Evolutionary conservation across 2,113 vertebrate genomes (phyloP).

Genomic region (Paratilapia polleni): DNA sequence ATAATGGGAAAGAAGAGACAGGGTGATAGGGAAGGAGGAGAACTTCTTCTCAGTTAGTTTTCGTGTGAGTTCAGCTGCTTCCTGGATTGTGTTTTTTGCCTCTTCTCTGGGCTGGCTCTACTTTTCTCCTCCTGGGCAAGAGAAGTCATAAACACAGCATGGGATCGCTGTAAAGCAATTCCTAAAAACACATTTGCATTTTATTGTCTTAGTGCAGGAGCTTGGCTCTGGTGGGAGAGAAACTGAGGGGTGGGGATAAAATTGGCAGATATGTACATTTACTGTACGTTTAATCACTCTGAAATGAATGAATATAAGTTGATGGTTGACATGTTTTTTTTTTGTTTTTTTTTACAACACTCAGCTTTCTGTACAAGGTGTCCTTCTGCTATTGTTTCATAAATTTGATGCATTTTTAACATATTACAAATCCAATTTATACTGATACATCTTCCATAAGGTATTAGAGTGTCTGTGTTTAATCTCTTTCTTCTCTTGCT

Average conservation of each 20-base stretch:
- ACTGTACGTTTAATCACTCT: slow-evolving; percentile 15
- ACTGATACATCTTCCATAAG: not conserved
- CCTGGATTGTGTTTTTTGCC: slow-evolving; percentile 34
- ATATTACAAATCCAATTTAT: not conserved
- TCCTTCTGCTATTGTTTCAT: not conserved
- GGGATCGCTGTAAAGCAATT: slow-evolving; percentile 64
- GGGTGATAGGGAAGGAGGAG: not conserved
- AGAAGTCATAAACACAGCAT: slow-evolving; percentile 68
- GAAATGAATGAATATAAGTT: slow-evolving; percentile 3
- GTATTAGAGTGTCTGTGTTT: not conserved
- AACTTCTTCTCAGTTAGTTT: slow-evolving; percentile 5
- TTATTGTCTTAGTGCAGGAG: slow-evolving; percentile 65
- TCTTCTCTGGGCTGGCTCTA: slow-evolving; percentile 23
- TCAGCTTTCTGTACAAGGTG: not conserved
- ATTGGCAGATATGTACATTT: slow-evolving; percentile 22
- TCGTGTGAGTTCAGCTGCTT: slow-evolving; percentile 36
- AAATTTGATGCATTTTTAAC: not conserved
- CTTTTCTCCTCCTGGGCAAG: slow-evolving; percentile 52
- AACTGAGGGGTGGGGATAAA: slow-evolving; percentile 20
- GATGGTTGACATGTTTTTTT: not conserved
- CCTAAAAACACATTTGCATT: slow-evolving; percentile 64
- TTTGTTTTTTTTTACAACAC: slow-evolving; percentile 1
- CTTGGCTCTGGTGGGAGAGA: slow-evolving; percentile 29
- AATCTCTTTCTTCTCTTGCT: not conserved
- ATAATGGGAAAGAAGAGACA: not conserved